These are phyloP conservation scores for Drosophila anomalata DNA, from an alignment of 2,888 invertebrate genomes.

Conservation along the genomic window DNA sequence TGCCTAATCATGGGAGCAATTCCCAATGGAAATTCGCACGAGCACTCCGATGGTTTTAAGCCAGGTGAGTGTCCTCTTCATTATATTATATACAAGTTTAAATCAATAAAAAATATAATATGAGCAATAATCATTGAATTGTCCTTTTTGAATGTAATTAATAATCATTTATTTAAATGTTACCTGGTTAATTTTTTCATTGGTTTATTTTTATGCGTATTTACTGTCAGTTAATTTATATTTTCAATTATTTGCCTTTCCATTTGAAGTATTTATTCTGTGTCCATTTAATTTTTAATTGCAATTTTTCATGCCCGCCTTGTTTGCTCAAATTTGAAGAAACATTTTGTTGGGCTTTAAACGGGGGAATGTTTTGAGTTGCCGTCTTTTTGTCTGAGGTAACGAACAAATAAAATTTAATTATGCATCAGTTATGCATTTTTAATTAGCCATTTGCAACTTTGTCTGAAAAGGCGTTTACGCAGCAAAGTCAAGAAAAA, in stretches of 20 bases:
- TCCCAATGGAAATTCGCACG: constrained; percentile 73
- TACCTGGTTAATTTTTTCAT: not conserved
- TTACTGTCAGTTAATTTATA: constrained; percentile 13
- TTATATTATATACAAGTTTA: not conserved
- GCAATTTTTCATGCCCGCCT: constrained; percentile 8
- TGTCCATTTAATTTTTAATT: constrained; percentile 20
- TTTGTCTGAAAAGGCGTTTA: constrained; percentile 31
- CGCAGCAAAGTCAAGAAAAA: constrained; percentile 6
- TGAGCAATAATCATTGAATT: not conserved
- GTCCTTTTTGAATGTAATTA: constrained; percentile 9
- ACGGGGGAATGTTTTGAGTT: not conserved
- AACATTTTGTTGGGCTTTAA: constrained; percentile 11
- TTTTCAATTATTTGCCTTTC: constrained; percentile 8
- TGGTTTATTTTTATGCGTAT: not conserved
- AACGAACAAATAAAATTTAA: constrained; percentile 52
- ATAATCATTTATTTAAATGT: constrained; percentile 30
- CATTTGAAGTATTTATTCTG: constrained; percentile 8
- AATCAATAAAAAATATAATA: not conserved
- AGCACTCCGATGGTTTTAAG: constrained; percentile 83
- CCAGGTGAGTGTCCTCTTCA: constrained; percentile 77
- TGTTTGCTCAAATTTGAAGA: constrained; percentile 28
- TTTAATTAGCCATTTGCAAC: constrained; percentile 63
- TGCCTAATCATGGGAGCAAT: constrained; percentile 69
- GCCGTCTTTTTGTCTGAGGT: constrained; percentile 21
- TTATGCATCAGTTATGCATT: constrained; percentile 48